These are phyloP conservation scores for Andrena hattorfiana DNA, from an alignment of 2,888 invertebrate genomes.

Conservation along the genomic window DNA sequence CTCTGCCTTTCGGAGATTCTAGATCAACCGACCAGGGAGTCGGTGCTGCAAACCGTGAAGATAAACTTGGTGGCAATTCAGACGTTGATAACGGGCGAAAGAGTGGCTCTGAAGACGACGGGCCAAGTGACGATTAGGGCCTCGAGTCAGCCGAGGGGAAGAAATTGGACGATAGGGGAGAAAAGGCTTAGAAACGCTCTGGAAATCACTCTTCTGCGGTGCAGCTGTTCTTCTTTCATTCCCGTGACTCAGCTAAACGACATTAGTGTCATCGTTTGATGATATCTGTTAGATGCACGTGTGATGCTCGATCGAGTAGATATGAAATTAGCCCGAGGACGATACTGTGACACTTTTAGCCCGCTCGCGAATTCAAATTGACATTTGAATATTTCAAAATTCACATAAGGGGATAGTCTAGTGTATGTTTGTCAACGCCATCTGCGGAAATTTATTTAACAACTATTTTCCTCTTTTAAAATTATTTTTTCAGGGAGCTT, in stretches of 20 bases:
- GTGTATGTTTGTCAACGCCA: no score
- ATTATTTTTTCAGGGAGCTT: no score
- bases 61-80: slow-evolving; percentile 59
- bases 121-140: slow-evolving; percentile 35
- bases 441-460: no score
- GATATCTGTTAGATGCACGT: no score
- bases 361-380: no score
- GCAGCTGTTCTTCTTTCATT: background rate
- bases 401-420: no score
- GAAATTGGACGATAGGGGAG: slow-evolving; percentile 39
- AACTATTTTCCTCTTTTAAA: no score
- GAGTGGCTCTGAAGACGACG: slow-evolving; percentile 49
- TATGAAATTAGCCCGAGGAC: no score
- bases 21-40: slow-evolving; percentile 16
- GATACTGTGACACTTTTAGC: no score
- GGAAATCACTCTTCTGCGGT: slow-evolving; percentile 2
- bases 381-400: no score
- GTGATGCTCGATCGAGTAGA: no score
- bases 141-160: slow-evolving; percentile 27
- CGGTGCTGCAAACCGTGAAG: slow-evolving; percentile 31
- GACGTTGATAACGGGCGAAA: slow-evolving; percentile 50
- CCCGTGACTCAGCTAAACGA: background rate
- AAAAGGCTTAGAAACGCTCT: slow-evolving; percentile 38
- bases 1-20: slow-evolving; percentile 2
- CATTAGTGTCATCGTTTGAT: background rate